Evolutionary conservation across 1,140 invertebrate genomes (phyloP).

Genomic region (Pantala flavescens): DNA sequence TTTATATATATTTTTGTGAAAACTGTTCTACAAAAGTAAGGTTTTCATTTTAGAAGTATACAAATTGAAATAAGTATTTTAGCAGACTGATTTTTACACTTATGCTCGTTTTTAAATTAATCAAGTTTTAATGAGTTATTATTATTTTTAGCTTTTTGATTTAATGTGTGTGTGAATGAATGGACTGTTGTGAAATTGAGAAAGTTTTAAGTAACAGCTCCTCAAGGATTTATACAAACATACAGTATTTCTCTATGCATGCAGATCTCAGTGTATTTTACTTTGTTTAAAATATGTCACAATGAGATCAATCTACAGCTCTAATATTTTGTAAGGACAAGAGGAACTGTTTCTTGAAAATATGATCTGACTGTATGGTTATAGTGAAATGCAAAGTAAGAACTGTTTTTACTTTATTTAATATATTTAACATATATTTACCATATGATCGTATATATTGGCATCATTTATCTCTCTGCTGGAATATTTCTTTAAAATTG

Average conservation of each 20-base stretch:
- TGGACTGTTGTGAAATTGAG: too few species aligned
- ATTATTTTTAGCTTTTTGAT: background rate
- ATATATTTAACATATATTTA: too few species aligned
- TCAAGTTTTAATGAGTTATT: background rate
- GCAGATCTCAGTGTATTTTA: background rate
- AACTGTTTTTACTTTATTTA: too few species aligned
- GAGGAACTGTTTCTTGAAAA: too few species aligned
- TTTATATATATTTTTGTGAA: conserved; percentile 6
- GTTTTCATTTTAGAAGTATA: conserved; percentile 1
- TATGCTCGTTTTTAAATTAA: background rate
- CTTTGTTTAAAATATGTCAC: background rate
- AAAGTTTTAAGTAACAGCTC: too few species aligned
- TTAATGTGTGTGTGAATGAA: too few species aligned
- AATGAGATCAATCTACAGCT: background rate
- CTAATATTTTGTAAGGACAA: too few species aligned
- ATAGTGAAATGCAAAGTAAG: too few species aligned
- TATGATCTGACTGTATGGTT: too few species aligned
- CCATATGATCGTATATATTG: too few species aligned
- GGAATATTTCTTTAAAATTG: background rate
- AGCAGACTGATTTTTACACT: background rate
- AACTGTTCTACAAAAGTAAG: conserved; percentile 3
- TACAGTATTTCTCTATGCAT: background rate
- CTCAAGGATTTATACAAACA: background rate
- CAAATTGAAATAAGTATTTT: background rate
- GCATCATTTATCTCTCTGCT: too few species aligned